Base-by-base conservation (phyloP, 2,888 invertebrate species). In the Caenorhabditis japonica region DNA sequence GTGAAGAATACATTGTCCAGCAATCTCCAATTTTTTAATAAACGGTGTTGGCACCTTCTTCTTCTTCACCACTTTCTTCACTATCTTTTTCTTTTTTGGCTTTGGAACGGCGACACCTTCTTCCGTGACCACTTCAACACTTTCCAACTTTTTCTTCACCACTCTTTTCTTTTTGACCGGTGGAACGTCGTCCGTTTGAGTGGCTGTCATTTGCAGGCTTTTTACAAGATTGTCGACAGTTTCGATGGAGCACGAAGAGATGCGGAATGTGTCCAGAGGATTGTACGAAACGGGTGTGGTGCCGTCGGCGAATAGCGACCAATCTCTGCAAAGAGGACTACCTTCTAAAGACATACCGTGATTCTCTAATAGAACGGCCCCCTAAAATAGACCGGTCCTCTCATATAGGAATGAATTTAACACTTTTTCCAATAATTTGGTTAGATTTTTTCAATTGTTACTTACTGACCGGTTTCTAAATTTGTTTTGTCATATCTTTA, bases 1-100 rank as follows among this genome's bases (percentile, higher is more conserved):
- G 46, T 66, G 73, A 15, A 80, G 66, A n/a, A 70, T 75, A 39
- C 80, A 80, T 44, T 80, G 80, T 15, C 80, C 80, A 33, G 80
- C 80, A 2, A 80, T 61, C 30, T 80, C 80, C 1, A 80, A 38
- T 39, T 74, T 76, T 36, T 76, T 78, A 17, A 80, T 77, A 41
- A 61, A 77, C 13, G 73, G 70, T 3, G 33, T 23, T 25, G 47
- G 58, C 30, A 61, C 56, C 56, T 69, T 64, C 38, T 71, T 75
- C 58, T 75, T 79, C 21, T 68, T 62, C 15, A 66, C 52, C 3
- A 77, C 64, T 41, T 71, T 72, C 51, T 73, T 70, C 15, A 77
- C 71, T 34, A 60, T 36, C 46, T 71, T 72, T 44, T 76, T 76
- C 56, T n/a, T n/a, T n/a, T 73, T 76, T 33, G 64, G 64, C 36